Base-by-base conservation (phyloP, 1,140 invertebrate genomes). In the Dendroctonus ponderosae region DNA sequence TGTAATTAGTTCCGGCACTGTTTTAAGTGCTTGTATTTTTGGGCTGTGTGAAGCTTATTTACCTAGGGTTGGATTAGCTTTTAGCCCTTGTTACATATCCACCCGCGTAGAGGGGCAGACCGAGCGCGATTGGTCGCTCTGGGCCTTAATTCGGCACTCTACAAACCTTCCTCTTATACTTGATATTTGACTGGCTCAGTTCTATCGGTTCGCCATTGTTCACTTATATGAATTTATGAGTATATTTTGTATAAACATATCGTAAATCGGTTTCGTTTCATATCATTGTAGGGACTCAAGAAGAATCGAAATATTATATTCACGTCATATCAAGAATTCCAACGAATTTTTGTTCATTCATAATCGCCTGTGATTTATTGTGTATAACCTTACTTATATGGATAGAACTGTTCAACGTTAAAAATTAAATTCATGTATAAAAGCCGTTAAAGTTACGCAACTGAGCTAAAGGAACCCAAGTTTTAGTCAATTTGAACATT, bases 21-120 rank as follows among this genome's bases (percentile, higher is more conserved):
- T 79, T 79, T 79, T 79, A 79, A 79, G 78, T 79, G 78, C 78
- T 79, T 77, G 75, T 78, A 76, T 76, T 77, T 78, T 78, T 76
- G 78, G 78, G 78, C 78, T 79, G 78, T 79, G 78, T 78, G 78
- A 79, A 79, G 78, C 78, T 79, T 78, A 71, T 68, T 67, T 71
- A 78, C 73, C 72, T 77, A 77, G 77, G 77, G 76, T 77, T 78
- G 77, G 77, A 79, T 77, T 79, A 78, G 77, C 77, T 79, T 66
- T 79, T 79, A 78, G 77, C 77, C 77, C 77, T 79, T 76, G 77
- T 79, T 79, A 78, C 77, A 77, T 78, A 78, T 78, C 77, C 77
- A 78, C 75, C 76, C 76, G 72, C 74, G 75, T 75, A 72, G 71
- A 72, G 72, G 74, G 72, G 70, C 62, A 69, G 72, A 70, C 66